Evolutionary conservation across 2,797 vertebrate species (phyloP).

Genomic region (Scarus forsteni): DNA sequence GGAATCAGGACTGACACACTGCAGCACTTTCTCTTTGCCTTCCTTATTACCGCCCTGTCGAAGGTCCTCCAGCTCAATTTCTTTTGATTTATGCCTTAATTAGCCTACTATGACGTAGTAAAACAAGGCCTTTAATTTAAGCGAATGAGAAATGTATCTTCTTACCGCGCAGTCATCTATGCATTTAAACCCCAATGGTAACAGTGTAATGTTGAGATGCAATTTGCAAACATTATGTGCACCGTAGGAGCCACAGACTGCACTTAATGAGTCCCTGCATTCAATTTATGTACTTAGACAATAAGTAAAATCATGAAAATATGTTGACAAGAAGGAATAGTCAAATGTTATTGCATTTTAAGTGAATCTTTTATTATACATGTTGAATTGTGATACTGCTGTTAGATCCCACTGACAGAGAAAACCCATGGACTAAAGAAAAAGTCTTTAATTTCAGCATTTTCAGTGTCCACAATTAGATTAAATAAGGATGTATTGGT

Average conservation of each 20-base stretch:
- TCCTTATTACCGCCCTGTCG: conserved; percentile 1
- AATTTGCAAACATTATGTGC: not conserved
- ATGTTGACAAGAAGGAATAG: not conserved
- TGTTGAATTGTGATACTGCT: conserved; percentile 9
- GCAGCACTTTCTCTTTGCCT: conserved; percentile 24
- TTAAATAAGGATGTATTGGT: too few species aligned
- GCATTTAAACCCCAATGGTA: not conserved
- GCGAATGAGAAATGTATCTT: conserved; percentile 14
- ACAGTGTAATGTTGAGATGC: not conserved
- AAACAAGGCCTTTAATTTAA: not conserved
- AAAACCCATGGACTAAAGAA: too few species aligned
- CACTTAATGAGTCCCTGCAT: not conserved
- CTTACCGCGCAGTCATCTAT: not conserved
- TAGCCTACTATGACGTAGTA: conserved; percentile 21
- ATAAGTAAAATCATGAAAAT: not conserved
- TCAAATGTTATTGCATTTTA: not conserved
- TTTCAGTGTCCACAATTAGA: too few species aligned
- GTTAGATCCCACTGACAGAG: conserved; percentile 11
- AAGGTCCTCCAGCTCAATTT: not conserved
- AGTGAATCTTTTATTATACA: not conserved
- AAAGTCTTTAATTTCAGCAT: too few species aligned
- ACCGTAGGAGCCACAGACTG: not conserved
- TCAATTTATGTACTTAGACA: not conserved
- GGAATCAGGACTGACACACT: conserved; percentile 14
- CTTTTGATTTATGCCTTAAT: conserved; percentile 55